Percentiles rank a stretch among this genome's conserved stretches.
Conservation (phyloP, 1,140 invertebrate genomes). For the Tetramorium simillimum region DNA sequence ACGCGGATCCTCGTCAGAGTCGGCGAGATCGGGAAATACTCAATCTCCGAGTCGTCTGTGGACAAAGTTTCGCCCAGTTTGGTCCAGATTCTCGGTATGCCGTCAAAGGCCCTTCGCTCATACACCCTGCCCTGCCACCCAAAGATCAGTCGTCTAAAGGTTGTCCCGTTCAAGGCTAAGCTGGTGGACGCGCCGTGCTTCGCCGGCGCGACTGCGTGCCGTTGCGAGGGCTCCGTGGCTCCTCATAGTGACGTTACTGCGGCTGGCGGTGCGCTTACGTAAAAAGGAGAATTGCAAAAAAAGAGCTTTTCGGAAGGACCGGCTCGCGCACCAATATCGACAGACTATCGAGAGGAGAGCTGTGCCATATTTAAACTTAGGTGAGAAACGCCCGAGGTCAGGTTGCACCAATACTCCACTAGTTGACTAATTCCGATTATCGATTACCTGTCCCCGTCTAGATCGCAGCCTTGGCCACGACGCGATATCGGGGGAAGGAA, state of each 20-base stretch:
- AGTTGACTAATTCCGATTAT: slow-evolving; percentile 30
- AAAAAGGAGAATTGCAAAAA: slow-evolving; percentile 57
- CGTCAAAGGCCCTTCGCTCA: slow-evolving; percentile 1
- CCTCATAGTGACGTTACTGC: slow-evolving; percentile 40
- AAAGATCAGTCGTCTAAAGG: slow-evolving; percentile 42
- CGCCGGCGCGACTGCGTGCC: slow-evolving; percentile 40
- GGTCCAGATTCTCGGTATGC: slow-evolving; percentile 2
- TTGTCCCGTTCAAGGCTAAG: slow-evolving; percentile 58
- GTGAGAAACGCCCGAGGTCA: slow-evolving; percentile 47
- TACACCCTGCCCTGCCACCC: slow-evolving; percentile 80
- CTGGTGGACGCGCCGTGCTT: slow-evolving; percentile 46
- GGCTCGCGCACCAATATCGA: slow-evolving; percentile 80
- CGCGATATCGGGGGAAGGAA: slow-evolving; percentile 15
- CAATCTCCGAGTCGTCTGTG: slow-evolving; percentile 90
- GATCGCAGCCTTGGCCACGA: slow-evolving; percentile 20
- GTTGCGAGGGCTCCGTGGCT: not conserved
- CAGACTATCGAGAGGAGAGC: slow-evolving; percentile 75
- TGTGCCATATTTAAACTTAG: slow-evolving; percentile 71
- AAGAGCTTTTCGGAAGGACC: slow-evolving; percentile 32
- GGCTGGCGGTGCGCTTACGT: slow-evolving; percentile 36
- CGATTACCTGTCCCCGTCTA: slow-evolving; percentile 27
- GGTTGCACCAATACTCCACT: slow-evolving; percentile 9
- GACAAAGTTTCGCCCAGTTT: slow-evolving; percentile 80
- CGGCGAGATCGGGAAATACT: slow-evolving; percentile 93
- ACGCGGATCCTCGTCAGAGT: slow-evolving; percentile 92